Conservation (phyloP, 2,113 vertebrate genomes). For the Boulengeromyrus knoepffleri region DNA sequence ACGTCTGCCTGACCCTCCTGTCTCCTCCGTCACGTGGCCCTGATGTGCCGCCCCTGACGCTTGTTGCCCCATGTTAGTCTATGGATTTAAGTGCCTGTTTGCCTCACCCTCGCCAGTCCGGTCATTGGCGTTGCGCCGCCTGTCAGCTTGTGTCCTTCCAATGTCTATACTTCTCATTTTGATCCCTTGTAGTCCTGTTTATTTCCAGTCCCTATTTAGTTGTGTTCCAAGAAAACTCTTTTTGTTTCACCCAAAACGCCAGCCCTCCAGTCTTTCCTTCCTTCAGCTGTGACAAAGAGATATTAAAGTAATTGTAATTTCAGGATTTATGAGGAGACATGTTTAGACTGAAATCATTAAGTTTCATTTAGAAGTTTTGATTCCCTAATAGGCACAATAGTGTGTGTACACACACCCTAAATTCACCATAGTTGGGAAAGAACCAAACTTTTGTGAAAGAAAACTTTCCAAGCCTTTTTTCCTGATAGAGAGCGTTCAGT, state of each 20-base stretch:
- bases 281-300: background rate
- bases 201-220: background rate
- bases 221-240: background rate
- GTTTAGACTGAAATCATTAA: background rate
- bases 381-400: constrained; percentile 20
- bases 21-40: no score
- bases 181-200: background rate
- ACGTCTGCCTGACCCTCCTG: background rate
- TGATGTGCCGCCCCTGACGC: no score
- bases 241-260: background rate
- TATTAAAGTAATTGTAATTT: background rate
- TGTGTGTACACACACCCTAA: constrained; percentile 31
- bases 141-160: background rate
- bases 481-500: constrained; percentile 46
- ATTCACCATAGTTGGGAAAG: constrained; percentile 60
- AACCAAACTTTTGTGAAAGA: constrained; percentile 58
- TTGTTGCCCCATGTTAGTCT: background rate
- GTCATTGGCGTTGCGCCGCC: background rate
- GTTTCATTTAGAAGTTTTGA: background rate
- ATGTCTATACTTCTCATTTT: background rate
- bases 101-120: background rate
- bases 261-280: background rate
- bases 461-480: constrained; percentile 55
- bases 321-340: background rate
- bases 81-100: background rate